A percentile compares a stretch with the other conserved stretches of the same genome.
phyloP scores from a whole-genome alignment of 2,113 vertebrate species.

The Melanerpes aurifrons region DNA sequence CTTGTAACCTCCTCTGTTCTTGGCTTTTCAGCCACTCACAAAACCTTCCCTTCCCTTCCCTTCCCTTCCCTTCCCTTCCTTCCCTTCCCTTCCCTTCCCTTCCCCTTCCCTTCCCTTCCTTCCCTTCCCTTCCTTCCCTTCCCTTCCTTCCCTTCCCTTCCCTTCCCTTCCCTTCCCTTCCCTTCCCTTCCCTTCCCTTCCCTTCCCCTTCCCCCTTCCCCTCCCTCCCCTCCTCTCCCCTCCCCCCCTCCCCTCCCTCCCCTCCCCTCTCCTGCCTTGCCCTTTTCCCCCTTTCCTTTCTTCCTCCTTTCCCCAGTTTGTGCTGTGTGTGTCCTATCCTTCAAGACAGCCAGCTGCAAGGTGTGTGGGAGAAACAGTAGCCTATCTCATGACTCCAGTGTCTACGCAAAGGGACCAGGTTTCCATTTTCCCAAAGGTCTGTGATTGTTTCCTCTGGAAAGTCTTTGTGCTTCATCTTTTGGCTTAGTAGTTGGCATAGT shows the following conservation, averaged over 20 bases:
- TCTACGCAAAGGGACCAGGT: neutral
- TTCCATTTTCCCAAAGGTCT: neutral
- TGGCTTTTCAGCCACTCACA: neutral
- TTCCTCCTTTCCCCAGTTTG: neutral
- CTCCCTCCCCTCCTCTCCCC: no score
- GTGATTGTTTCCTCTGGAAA: neutral
- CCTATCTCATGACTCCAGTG: neutral
- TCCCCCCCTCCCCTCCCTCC: no score
- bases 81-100: no score
- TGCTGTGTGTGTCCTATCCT: neutral
- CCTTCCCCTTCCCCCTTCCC: no score
- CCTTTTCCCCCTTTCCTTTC: neutral
- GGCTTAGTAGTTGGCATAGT: neutral
- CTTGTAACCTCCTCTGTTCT: neutral
- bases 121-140: no score
- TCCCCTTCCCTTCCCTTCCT: no score
- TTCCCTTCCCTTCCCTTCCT: no score
- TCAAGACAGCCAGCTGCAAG: fast-evolving
- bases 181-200: neutral
- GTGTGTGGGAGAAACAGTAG: neutral
- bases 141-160: no score
- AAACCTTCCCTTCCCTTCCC: neutral
- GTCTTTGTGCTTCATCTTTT: neutral
- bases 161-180: neutral
- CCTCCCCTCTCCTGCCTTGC: no score